phyloP scores from a whole-genome alignment of 1,140 invertebrate species.

The Pseudomyrmex cubaensis region DNA sequence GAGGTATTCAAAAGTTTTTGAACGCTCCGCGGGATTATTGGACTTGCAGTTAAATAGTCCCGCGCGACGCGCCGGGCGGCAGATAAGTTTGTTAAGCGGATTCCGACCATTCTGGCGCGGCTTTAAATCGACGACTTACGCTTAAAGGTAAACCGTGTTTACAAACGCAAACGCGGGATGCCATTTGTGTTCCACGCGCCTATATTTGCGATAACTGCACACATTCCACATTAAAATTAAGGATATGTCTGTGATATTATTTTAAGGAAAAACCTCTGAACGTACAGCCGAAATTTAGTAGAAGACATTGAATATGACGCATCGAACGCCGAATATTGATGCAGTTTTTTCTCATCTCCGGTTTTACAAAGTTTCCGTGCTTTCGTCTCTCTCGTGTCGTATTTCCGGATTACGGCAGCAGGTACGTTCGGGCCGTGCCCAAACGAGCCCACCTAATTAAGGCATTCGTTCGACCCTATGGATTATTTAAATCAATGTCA shows the following conservation, averaged over 20 bases:
- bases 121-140: conserved; percentile 57
- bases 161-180: conserved; percentile 13
- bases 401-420: conserved; percentile 46
- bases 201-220: background rate
- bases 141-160: conserved; percentile 30
- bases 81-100: conserved; percentile 64
- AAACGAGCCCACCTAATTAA: conserved; percentile 67
- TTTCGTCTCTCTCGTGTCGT: conserved; percentile 14
- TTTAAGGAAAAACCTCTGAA: background rate
- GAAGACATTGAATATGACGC: background rate
- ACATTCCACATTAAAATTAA: background rate
- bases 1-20: conserved; percentile 29
- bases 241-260: background rate
- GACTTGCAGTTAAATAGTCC: conserved; percentile 56
- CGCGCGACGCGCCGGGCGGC: conserved; percentile 6
- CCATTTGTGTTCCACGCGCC: background rate
- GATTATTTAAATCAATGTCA: conserved; percentile 78
- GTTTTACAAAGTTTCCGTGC: conserved; percentile 8
- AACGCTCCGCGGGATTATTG: conserved; percentile 33
- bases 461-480: conserved; percentile 65
- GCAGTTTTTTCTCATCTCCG: conserved; percentile 27
- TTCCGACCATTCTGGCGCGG: conserved; percentile 24
- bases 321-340: background rate
- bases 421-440: background rate
- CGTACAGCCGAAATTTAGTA: no score